Evolutionary conservation across 2,888 invertebrate species (phyloP).

Genomic region (Diarsia brunnea): DNA sequence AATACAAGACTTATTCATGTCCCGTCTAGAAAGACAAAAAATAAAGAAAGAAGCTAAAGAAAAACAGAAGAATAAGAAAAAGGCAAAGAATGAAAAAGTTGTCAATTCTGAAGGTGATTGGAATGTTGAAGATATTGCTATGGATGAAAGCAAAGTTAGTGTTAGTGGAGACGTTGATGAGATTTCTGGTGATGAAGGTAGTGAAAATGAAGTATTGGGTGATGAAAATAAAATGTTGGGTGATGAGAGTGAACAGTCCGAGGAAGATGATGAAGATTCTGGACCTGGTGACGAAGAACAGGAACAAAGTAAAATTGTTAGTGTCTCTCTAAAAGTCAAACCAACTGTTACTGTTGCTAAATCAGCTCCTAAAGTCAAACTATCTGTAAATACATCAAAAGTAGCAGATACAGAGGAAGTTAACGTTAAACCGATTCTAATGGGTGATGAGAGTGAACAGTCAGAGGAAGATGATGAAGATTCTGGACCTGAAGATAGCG

Average conservation of each 20-base stretch:
- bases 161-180: slow-evolving; percentile 27
- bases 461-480: slow-evolving; percentile 34
- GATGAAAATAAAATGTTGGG: slow-evolving; percentile 27
- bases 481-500: slow-evolving; percentile 26
- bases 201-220: slow-evolving; percentile 42
- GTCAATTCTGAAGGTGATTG: slow-evolving; percentile 80
- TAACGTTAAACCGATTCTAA: too few relatives aligned
- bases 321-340: slow-evolving; percentile 25
- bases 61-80: slow-evolving; percentile 80
- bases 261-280: slow-evolving; percentile 32
- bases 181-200: slow-evolving; percentile 34
- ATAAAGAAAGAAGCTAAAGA: slow-evolving; percentile 84
- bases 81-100: slow-evolving; percentile 71
- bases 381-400: slow-evolving; percentile 26
- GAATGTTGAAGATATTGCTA: slow-evolving; percentile 77
- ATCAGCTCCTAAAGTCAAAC: slow-evolving; percentile 19
- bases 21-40: slow-evolving; percentile 83
- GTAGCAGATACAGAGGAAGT: too few relatives aligned
- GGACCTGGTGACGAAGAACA: slow-evolving; percentile 18
- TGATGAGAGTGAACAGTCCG: slow-evolving; percentile 24
- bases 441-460: too few relatives aligned
- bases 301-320: neutral
- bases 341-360: slow-evolving; percentile 22
- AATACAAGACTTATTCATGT: slow-evolving; percentile 86
- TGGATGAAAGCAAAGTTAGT: slow-evolving; percentile 52